Evolutionary conservation across 1,140 invertebrate genomes (phyloP), one percentile per base, ranked within the genome.

Genomic region (Vollenhovia emeryi): DNA sequence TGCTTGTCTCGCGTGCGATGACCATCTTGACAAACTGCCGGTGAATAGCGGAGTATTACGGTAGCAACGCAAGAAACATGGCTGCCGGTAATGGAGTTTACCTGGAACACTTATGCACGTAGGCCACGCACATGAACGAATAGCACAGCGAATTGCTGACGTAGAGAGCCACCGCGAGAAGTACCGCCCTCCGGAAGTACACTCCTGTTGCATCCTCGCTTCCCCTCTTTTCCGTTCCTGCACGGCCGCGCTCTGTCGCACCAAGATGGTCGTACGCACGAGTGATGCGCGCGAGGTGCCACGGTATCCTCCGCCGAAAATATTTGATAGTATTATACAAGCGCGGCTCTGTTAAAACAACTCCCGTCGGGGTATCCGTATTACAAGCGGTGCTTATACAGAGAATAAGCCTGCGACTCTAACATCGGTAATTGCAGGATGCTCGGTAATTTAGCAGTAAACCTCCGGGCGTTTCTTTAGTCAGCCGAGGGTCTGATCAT

Each of bases 161-260:
- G 36, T 83, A 86, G 85, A 86, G 86, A 91, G 88, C 89, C 86
- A 88, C 85, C 75, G 85, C 78, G 71, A 90, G 83, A 73, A 82
- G 92, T 91, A 93, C 92, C 92, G 92, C 92, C 92, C 91, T 90
- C 90, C 92, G 92, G 92, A 93, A 93, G 89, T 92, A 59, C 62
- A 86, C 87, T 92, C 87, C 87, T 93, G 86, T 92, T 88, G 89
- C 89, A 90, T 87, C 64, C 87, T 79, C 79, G 73, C 62, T 83
- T 76, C 45, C 33, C 86, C 84, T 74, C 73, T 75, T 68, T 36
- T 79, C 45, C 55, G 30, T 75, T 76, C 83, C 73, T 59, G 66
- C 62, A 43, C 80, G 75, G 30, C n/a, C 40, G 43, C 48, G 71
- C 74, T 79, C 1, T 40, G 8, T 66, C 64, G 40, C 11, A 76